Conservation (phyloP, 2,888 invertebrate genomes). For the Brenthis hecate region DNA sequence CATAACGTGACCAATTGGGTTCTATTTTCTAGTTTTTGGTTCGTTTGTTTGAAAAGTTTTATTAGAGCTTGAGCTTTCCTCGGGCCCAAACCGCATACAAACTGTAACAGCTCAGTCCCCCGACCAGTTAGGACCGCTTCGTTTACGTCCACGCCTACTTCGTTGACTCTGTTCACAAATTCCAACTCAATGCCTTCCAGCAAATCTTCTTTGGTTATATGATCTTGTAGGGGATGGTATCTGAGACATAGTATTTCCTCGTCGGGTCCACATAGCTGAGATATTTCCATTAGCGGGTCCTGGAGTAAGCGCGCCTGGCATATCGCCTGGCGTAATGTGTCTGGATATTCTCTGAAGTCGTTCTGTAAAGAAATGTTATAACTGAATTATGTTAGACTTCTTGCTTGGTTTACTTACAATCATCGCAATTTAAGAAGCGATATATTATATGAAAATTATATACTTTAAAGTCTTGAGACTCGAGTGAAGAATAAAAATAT, state of each 20-base stretch:
- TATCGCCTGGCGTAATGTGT: conserved; percentile 94
- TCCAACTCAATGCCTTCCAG: conserved; percentile 93
- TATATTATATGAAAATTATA: neutral
- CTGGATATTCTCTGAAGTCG: conserved; percentile 97
- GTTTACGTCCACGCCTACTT: conserved; percentile 99
- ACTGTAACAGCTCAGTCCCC: conserved; percentile 95
- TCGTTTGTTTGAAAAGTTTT: conserved; percentile 93
- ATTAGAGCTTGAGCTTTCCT: conserved; percentile 94
- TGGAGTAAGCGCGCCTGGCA: conserved; percentile 95
- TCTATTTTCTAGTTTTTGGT: conserved; percentile 95
- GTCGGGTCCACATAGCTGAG: conserved; percentile 96
- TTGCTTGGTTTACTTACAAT: neutral
- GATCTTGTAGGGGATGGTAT: conserved; percentile 93
- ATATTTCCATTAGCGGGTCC: conserved; percentile 97
- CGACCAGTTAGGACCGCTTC: conserved; percentile 94
- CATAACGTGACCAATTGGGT: conserved; percentile 97
- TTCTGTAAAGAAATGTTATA: conserved; percentile 58
- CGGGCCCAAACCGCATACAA: conserved; percentile 98
- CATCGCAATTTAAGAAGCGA: neutral
- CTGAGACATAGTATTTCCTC: conserved; percentile 97
- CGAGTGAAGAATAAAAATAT: neutral
- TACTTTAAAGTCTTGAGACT: neutral
- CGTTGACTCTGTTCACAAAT: conserved; percentile 97
- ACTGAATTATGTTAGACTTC: neutral
- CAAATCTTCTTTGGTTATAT: conserved; percentile 91